Evolutionary conservation across 2,888 invertebrate genomes (phyloP), one percentile per base, ranked within the genome.

Genomic region (Oligia strigilis): DNA sequence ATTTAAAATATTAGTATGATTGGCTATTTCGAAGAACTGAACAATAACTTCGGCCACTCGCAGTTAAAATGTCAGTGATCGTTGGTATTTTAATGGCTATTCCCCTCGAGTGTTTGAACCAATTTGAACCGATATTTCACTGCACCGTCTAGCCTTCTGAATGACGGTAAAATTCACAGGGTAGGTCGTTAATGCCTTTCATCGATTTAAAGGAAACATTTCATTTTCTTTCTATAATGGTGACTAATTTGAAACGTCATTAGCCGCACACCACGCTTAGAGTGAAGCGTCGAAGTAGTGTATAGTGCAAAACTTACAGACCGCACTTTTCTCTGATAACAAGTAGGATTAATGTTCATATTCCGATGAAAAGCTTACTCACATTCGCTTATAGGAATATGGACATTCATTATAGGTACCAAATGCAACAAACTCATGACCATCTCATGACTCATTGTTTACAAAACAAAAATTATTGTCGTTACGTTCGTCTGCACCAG

Each of bases 11-110:
- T 29, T 1, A 29, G 29, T 29, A 29, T 29, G 29, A 29, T 29
- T 29, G 17, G 40, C 17, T 23, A 58, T 36, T 29, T 65, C 29
- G 6, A 17, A n/a, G 17, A 80, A 66, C 29, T 46, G 8, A 17
- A 17, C 17, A 1, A 13, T 81, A 17, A 66, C 17, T 65, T 58
- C 3, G 9, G n/a, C 19, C 17, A 29, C 23, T 4, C 23, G 40
- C 8, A 17, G 29, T 71, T 29, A 72, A 73, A 66, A 82, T 66
- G 19, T 75, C 49, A 52, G n/a, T 8, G 49, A n/a, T 23, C 65
- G 58, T 55, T 72, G 23, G 46, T 80, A 82, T 75, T 75, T 52
- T 8, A 81, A 60, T 82, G 14, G 43, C 2, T 52, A n/a, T 58
- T 52, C 14, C 23, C 58, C 29, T 75, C 65, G 13, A 81, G 3